A percentile compares a stretch with the other conserved stretches of the same genome.
Conservation (phyloP, 2,888 invertebrate species). For the Coronaproctus castanopsis region DNA sequence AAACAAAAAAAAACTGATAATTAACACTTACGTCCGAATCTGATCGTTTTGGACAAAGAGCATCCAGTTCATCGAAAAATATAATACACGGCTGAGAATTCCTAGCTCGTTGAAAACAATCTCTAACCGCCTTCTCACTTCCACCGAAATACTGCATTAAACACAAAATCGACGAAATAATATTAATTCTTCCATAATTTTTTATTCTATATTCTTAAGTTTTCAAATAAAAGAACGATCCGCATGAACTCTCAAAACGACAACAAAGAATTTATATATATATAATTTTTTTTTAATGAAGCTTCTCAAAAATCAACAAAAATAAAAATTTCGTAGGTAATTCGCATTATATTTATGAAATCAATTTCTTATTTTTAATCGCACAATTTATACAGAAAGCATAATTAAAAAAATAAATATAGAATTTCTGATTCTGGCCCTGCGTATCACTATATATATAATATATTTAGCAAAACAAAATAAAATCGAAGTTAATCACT, state of each 20-base stretch:
- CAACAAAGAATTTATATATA: not conserved
- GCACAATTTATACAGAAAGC: not conserved
- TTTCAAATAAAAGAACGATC: constrained; percentile 3
- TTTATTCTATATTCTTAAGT: constrained; percentile 1
- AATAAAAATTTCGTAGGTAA: not conserved
- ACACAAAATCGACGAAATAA: constrained; percentile 1
- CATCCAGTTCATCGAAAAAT: constrained; percentile 96
- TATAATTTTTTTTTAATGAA: no score
- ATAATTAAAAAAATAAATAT: constrained; percentile 3
- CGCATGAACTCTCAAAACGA: constrained; percentile 22
- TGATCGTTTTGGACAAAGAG: constrained; percentile 74
- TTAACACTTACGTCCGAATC: constrained; percentile 42
- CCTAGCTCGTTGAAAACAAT: constrained; percentile 80
- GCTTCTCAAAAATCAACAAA: no score
- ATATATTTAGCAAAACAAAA: no score
- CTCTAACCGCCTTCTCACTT: constrained; percentile 90
- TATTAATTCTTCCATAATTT: not conserved
- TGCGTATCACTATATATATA: no score
- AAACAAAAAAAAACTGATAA: no score
- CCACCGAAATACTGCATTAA: constrained; percentile 77
- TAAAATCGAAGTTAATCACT: no score
- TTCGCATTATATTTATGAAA: no score
- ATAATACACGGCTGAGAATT: constrained; percentile 95
- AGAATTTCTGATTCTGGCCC: no score
- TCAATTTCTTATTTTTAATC: not conserved